Conservation (phyloP, 2,888 invertebrate genomes). For the Taenaris catops region DNA sequence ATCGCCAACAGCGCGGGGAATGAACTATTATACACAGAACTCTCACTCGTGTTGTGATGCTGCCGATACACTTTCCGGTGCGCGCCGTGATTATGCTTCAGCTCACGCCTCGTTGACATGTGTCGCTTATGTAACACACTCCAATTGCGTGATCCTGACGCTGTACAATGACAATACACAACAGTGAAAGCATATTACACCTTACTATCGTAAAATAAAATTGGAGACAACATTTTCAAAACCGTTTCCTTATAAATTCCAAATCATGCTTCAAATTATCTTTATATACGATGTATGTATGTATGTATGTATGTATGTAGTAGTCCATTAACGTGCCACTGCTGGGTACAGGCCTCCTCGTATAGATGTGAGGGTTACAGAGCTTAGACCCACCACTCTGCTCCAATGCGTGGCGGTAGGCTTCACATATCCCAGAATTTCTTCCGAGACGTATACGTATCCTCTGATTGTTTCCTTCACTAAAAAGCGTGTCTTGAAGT, state of each 20-base stretch:
- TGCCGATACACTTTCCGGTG: conserved; percentile 69
- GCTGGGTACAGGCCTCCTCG: no score
- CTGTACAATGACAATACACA: conserved; percentile 23
- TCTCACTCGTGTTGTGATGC: conserved; percentile 69
- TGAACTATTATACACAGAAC: conserved; percentile 62
- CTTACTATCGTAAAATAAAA: conserved; percentile 3
- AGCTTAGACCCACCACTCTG: no score
- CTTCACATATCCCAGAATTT: no score
- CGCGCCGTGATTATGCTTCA: conserved; percentile 46
- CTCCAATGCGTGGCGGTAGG: no score
- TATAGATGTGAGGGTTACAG: no score
- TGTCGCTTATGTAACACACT: conserved; percentile 52
- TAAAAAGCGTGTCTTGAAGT: no score
- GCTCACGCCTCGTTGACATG: conserved; percentile 33
- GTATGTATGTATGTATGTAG: no score
- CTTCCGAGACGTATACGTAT: no score
- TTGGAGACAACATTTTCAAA: neutral
- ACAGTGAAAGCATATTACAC: conserved; percentile 19
- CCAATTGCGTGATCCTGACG: conserved; percentile 52
- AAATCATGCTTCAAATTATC: no score
- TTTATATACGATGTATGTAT: no score
- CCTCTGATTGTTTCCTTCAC: no score
- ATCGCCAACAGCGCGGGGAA: conserved; percentile 39
- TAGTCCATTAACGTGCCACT: no score
- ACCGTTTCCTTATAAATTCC: neutral